Evolutionary conservation across 2,888 invertebrate species (phyloP), one percentile per base, ranked within the genome.

Genomic region (Chloromyia formosa): DNA sequence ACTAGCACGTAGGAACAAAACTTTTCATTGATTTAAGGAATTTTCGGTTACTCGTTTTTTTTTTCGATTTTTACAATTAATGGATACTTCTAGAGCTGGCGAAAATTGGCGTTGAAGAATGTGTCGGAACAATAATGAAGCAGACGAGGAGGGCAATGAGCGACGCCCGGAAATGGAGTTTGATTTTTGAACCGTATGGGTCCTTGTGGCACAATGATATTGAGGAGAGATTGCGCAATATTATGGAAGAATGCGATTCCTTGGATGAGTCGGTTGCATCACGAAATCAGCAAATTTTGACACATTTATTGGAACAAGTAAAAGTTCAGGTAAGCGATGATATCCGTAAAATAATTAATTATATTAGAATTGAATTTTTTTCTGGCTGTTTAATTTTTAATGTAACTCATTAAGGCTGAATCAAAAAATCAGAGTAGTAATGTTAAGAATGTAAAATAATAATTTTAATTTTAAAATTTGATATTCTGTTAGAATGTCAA

Each of bases 161-260:
- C 3, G 80, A 82, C 77, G 85, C 86, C 0, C 56, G 80, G n/a
- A 82, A 84, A 16, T 87, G 83, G 78, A 79, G 82, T 9, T 82
- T 83, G 76, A 81, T 86, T 81, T 92, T 90, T 80, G 89, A 91
- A 68, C 87, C 89, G 78, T 93, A 92, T 82, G 87, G 90, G 0
- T 91, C 91, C 80, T 84, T 95, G 16, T 96, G 95, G 95, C 83
- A 89, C 74, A 92, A 93, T 80, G 92, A 94, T 81, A 86, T 91
- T 53, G 89, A 91, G 74, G 91, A 92, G 80, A 91, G 91, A 86
- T 95, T 80, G 84, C 88, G 1, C 88, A 90, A 16, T 16, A 40
- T 42, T 10, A 16, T 40, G 7, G 35, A 42, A 1, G 18, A 64
- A 75, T 96, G 9, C 18, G 12, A 9, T n/a, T 3, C 16, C 40